These are phyloP conservation scores for Promerops cafer DNA, from an alignment of 2,113 vertebrate species.

Conservation along the genomic window DNA sequence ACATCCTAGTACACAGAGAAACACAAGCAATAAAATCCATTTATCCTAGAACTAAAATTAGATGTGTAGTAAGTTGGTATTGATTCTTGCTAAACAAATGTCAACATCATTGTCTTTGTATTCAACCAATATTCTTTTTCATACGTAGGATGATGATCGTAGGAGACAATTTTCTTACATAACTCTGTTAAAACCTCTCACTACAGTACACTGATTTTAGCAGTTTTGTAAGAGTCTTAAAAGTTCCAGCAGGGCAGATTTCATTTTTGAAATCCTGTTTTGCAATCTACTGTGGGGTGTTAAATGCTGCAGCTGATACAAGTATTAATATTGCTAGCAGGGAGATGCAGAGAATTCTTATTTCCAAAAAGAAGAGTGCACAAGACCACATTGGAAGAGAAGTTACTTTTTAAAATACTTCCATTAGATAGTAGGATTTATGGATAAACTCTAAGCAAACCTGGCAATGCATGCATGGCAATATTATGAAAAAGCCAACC, in stretches of 20 bases:
- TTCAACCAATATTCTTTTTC: not conserved
- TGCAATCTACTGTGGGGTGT: not conserved
- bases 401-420: not conserved
- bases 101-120: not conserved
- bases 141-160: not conserved
- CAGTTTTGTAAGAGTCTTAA: not conserved
- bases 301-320: not conserved
- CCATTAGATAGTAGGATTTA: not conserved
- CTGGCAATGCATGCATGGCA: not conserved
- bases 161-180: not conserved
- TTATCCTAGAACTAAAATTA: not conserved
- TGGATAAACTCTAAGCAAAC: not conserved
- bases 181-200: not conserved
- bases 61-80: not conserved
- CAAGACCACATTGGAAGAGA: not conserved
- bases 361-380: not conserved
- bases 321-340: not conserved
- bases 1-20: not conserved
- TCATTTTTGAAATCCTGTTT: not conserved
- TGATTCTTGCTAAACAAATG: conserved; percentile 4
- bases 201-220: not conserved
- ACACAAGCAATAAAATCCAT: not conserved
- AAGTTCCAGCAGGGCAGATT: not conserved
- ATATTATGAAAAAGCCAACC: not conserved
- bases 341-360: not conserved